Conservation (phyloP, 1,140 invertebrate species). For the Bombus sylvicola region DNA sequence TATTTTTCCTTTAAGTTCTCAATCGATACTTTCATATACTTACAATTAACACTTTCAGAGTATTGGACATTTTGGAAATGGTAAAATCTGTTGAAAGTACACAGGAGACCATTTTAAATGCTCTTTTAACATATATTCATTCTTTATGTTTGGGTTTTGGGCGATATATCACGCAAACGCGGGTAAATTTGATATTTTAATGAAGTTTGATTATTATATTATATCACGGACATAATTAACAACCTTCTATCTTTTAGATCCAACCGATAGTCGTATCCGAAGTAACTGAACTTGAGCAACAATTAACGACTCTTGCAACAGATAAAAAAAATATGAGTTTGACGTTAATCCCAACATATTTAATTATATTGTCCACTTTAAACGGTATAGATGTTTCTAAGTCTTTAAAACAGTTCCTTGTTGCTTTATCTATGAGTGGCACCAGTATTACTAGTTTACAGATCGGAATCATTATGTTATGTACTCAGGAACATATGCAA, state of each 20-base stretch:
- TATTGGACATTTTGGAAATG: constrained; percentile 77
- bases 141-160: constrained; percentile 77
- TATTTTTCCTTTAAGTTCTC: constrained; percentile 52
- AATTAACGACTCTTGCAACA: constrained; percentile 67
- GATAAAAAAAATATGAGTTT: constrained; percentile 68
- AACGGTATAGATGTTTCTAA: constrained; percentile 73
- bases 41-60: constrained; percentile 63
- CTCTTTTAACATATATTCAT: constrained; percentile 75
- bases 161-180: constrained; percentile 69
- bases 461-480: constrained; percentile 84
- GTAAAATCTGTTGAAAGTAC: constrained; percentile 69
- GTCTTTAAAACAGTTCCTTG: constrained; percentile 75
- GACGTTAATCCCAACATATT: constrained; percentile 75
- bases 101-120: constrained; percentile 75
- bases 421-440: constrained; percentile 77
- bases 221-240: background rate
- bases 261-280: constrained; percentile 71
- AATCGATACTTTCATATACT: background rate
- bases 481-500: constrained; percentile 82
- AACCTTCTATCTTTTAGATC: constrained; percentile 66
- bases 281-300: constrained; percentile 71
- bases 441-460: constrained; percentile 82
- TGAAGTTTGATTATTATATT: background rate
- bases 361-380: constrained; percentile 76
- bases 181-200: constrained; percentile 62